Evolutionary conservation across 2,113 vertebrate genomes (phyloP), one percentile per base, ranked within the genome.

Genomic region (Polypterus senegalus): DNA sequence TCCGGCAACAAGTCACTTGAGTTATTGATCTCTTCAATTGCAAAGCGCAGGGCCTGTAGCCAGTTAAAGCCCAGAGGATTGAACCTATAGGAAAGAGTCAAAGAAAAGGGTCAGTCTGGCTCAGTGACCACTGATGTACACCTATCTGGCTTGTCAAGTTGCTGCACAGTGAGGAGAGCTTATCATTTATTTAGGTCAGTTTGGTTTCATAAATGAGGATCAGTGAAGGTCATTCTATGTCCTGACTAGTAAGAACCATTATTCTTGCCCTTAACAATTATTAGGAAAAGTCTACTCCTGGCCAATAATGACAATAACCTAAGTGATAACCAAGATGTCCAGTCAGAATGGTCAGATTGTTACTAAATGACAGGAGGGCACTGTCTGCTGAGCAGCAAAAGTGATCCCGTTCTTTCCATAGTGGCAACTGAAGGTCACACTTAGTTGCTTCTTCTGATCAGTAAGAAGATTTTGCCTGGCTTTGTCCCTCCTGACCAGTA

Each of bases 21-120:
- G 61, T 62, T 62, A 46, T 62, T 62, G 49, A 62, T 62, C 51
- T 62, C 61, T 45, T 62, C 61, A 53, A 62, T 62, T 45, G 61
- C 61, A 54, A 62, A 62, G 10, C 27, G 53, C 61, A 62, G 53
- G 3, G 61, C 61, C 46, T 62, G 61, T 3, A 47, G 9, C 51
- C 61, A 62, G 45, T 9, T 10, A 53, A 53, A 62, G 45, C 51
- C 61, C 9, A 54, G 4, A 4, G n/a, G 51, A 1, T 62, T 4
- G 61, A 62, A 54, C 27, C 61, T 61, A 27, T 4, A 46, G 11
- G 9, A 54, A 56, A 49, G 27, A 27, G 52, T 54, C 5, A 48
- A 11, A 47, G 46, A 5, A 43, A 43, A 54, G 6, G 5, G 45
- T 10, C 43, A 62, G 10, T 7, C 6, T 11, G 43, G 51, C 53